Evolutionary conservation across 35 echinoderm and acorn worm species (phyloP), one percentile per base, ranked within the genome.

Genomic region (Hemicentrotus pulcherrimus): DNA sequence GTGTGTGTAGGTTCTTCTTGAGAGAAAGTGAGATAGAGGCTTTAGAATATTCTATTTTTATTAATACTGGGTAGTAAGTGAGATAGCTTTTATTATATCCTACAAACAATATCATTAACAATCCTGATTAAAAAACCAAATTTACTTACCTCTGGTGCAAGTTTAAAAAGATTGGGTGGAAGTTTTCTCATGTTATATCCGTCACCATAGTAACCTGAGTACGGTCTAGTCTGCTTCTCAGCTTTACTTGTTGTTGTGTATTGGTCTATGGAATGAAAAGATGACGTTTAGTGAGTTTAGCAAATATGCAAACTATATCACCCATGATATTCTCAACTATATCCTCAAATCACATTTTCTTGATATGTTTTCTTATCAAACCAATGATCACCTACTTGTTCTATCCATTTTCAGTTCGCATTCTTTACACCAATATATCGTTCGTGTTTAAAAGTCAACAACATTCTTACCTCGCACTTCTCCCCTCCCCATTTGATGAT

Each of bases 161-260:
- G 46, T 90, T 90, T 90, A 28, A 90, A 90, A 6, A 90, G 88
- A 33, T 90, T 24, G 32, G 88, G 88, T 18, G 88, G 88, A 16
- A 90, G 31, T 19, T 90, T 90, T 28, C 88, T 90, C 5, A 32
- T 46, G 88, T 90, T 90, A 90, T 90, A 90, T 15, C 88, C 88
- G 7, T 90, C 88, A 9, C 88, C 88, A 90, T 90, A 90, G 31
- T 90, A 90, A 90, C 88, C 88, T 15, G 31, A 16, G 32, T 33
- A 33, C 19, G 88, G 88, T 10, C 88, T 90, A 9, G 86, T 86
- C 33, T 90, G 32, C 32, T 32, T 33, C 33, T 18, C 88, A 3
- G 88, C 9, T 11, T 32, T 47, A 32, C 88, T 46, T 47, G 88
- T 90, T 14, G 88, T 16, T 15, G 32, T 15, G 24, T 45, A 90